Conservation (phyloP, 1,140 invertebrate species). For the Heliconius nattereri region DNA sequence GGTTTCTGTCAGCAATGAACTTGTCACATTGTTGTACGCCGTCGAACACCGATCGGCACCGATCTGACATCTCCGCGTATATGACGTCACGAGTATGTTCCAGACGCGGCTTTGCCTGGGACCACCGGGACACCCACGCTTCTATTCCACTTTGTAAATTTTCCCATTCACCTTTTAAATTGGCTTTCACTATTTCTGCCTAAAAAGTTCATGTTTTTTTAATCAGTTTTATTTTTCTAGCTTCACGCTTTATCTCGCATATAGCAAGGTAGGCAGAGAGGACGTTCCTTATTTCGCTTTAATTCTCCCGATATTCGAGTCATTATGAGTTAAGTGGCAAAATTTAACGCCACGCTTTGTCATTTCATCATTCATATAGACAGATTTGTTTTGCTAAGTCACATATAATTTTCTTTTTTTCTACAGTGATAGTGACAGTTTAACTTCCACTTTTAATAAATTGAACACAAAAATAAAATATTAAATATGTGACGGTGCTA, state of each 20-base stretch:
- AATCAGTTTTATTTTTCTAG: neutral
- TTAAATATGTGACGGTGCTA: too few relatives aligned
- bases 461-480: too few relatives aligned
- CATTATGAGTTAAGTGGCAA: too few relatives aligned
- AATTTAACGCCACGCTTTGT: too few relatives aligned
- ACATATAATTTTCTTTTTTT: too few relatives aligned
- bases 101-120: slow-evolving; percentile 46
- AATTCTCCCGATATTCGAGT: too few relatives aligned
- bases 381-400: too few relatives aligned
- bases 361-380: too few relatives aligned
- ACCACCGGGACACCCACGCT: slow-evolving; percentile 68
- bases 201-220: slow-evolving; percentile 26
- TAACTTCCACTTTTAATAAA: too few relatives aligned
- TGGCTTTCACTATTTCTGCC: slow-evolving; percentile 76
- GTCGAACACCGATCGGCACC: slow-evolving; percentile 56
- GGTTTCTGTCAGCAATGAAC: slow-evolving; percentile 48
- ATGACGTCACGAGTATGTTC: slow-evolving; percentile 45
- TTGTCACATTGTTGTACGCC: slow-evolving; percentile 47
- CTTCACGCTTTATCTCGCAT: neutral
- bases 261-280: too few relatives aligned
- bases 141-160: slow-evolving; percentile 64
- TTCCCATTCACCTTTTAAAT: slow-evolving; percentile 70
- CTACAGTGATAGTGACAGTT: too few relatives aligned
- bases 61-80: slow-evolving; percentile 50
- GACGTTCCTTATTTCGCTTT: too few relatives aligned